Evolutionary conservation across 1,140 invertebrate genomes (phyloP).

Genomic region (Dreissena polymorpha): DNA sequence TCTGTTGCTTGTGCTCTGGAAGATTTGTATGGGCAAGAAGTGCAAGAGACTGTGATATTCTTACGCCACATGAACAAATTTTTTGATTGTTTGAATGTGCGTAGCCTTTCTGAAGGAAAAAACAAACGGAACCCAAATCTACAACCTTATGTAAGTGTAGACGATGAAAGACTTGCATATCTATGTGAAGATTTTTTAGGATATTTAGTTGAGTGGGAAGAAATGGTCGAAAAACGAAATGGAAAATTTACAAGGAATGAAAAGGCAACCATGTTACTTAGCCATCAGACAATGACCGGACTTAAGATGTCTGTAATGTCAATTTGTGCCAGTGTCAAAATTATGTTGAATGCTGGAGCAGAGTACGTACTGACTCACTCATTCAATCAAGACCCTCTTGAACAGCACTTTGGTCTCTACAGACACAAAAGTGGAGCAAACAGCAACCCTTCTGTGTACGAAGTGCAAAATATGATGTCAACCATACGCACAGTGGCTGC

Average conservation of each 20-base stretch:
- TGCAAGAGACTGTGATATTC: conserved; percentile 52
- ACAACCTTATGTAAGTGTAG: conserved; percentile 8
- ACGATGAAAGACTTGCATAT: neutral
- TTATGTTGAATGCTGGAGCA: conserved; percentile 3
- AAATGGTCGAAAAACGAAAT: neutral
- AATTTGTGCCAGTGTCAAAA: neutral
- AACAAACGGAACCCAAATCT: conserved; percentile 53
- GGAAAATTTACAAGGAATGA: conserved; percentile 1
- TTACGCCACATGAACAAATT: conserved; percentile 59
- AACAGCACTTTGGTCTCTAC: too few relatives aligned
- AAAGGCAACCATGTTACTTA: neutral
- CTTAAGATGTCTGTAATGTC: conserved; percentile 3
- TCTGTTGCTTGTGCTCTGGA: conserved; percentile 50
- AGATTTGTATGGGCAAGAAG: conserved; percentile 6
- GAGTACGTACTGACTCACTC: conserved; percentile 15
- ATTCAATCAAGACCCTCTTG: too few relatives aligned
- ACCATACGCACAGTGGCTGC: too few relatives aligned
- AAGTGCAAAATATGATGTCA: too few relatives aligned
- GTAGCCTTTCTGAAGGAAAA: conserved; percentile 50
- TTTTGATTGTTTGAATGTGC: conserved; percentile 62
- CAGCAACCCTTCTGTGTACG: too few relatives aligned
- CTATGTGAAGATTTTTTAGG: neutral
- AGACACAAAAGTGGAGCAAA: too few relatives aligned
- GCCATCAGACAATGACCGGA: conserved; percentile 6
- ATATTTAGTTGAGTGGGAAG: conserved; percentile 1